Evolutionary conservation across 2,113 vertebrate species (phyloP).

Genomic region (Grantiella picta): DNA sequence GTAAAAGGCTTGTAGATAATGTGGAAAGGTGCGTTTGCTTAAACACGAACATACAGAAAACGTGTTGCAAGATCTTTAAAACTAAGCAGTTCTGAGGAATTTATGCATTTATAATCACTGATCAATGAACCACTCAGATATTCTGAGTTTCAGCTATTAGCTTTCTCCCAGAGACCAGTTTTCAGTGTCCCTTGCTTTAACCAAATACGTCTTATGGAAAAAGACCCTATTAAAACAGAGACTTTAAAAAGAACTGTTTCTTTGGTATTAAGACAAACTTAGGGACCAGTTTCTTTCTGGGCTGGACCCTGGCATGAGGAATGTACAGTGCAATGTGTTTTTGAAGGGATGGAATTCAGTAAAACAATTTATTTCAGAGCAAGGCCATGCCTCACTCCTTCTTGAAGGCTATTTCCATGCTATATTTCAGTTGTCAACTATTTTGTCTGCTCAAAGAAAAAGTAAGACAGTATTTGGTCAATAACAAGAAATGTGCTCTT

Average conservation of each 20-base stretch:
- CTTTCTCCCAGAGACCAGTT: background rate
- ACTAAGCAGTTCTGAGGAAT: background rate
- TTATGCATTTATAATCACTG: background rate
- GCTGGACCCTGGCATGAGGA: background rate
- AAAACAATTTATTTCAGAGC: background rate
- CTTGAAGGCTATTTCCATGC: background rate
- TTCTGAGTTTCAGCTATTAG: background rate
- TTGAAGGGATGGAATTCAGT: background rate
- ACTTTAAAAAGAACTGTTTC: background rate
- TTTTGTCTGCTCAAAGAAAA: background rate
- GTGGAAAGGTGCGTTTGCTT: background rate
- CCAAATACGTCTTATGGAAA: background rate
- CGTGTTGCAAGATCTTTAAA: background rate
- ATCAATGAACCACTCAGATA: background rate
- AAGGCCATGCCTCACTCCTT: background rate
- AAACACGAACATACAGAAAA: background rate
- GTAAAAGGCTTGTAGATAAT: background rate
- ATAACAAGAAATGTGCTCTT: background rate
- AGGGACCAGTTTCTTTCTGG: background rate
- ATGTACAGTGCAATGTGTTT: background rate
- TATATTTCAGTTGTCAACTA: background rate
- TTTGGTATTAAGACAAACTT: background rate
- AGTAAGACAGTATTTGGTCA: background rate
- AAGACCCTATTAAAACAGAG: background rate
- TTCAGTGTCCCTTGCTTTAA: accelerated